Evolutionary conservation across 2,888 invertebrate genomes (phyloP), one percentile per base, ranked within the genome.

Genomic region (Penaeus monodon): DNA sequence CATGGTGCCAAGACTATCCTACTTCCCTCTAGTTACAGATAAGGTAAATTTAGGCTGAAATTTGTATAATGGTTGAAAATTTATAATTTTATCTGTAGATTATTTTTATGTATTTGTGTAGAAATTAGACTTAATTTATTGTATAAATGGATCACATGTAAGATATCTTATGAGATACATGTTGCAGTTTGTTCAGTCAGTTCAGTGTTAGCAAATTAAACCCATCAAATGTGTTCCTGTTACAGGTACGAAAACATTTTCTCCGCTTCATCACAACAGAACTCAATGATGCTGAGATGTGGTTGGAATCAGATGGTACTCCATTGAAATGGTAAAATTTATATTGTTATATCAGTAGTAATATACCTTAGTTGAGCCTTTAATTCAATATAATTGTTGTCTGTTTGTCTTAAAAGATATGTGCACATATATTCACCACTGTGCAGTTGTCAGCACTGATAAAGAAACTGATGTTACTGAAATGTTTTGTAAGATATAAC

Each of bases 21-120:
- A 99, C 93, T 97, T 99, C 92, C 98, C 98, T 78, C 94, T 99
- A 85, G 97, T 98, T 86, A 97, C 96, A 57, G 98, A 99, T 92
- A 99, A 98, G 95, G 97, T 97, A 92, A 92, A 92, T 57, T 57
- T 57, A 33, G 64, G 20, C 44, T 77, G n/a, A 33, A 17, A 6
- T 70, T 27, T 70, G 2, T 57, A 57, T 57, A 3, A 14, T 17
- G 4, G 1, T 57, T 57, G 57, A 20, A 57, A 17, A 57, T 20
- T 33, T n/a, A 27, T 29, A 70, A 20, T 70, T 2, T 70, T 6
- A 57, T 14, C 10, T 57, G 10, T 57, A 57, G 1, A 17, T 20
- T 44, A 1, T 44, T 44, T 44, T 44, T 10, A 10, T 57, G 14
- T 57, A 1, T 57, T 8, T 57, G 17, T 17, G 49, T 57, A 17